Evolutionary conservation across 2,888 invertebrate genomes (phyloP), one percentile per base, ranked within the genome.

Genomic region (Nycteola revayana): DNA sequence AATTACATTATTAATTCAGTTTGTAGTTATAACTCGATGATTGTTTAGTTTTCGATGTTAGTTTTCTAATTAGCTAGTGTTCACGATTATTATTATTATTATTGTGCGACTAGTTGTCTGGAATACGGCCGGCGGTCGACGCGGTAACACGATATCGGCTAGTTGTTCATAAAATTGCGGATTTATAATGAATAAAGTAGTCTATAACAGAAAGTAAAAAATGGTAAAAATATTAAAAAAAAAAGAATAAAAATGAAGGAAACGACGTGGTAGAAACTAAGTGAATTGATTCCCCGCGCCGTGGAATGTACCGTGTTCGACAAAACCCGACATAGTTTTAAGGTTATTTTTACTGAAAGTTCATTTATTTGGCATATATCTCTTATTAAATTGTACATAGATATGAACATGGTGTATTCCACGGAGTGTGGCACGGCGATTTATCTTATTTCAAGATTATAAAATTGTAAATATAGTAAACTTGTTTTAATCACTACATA

Each of bases 391-490:
- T 67, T 80, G 79, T 81, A 81, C 47, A 78, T 80, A 80, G 56
- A 29, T 25, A 33, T 37, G 49, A 38, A 41, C 49, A 52, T 33
- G 49, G 61, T 65, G 59, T 47, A 50, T 39, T 39, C 38, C 26
- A 32, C 6, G n/a, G n/a, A 32, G 48, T 14, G 20, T 20, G 46
- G 52, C 38, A 42, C 33, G 41, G 46, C 56, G 46, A 40, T 59
- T 51, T 48, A 57, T 59, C 59, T 46, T 51, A 53, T 44, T 53
- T 53, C 47, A 46, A 42, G 52, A 48, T 49, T 49, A n/a, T n/a
- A 59, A 58, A 58, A 75, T 70, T 85, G 86, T 86, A 86, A 81
- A 86, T 86, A 86, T 70, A 55, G 72, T 75, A 65, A 78, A 82
- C 80, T 83, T 82, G 81, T 79, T 78, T 84, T 76, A 78, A 83